These are phyloP conservation scores for Herpailurus yagouaroundi DNA, from an alignment of 2,113 vertebrate genomes.

Conservation along the genomic window DNA sequence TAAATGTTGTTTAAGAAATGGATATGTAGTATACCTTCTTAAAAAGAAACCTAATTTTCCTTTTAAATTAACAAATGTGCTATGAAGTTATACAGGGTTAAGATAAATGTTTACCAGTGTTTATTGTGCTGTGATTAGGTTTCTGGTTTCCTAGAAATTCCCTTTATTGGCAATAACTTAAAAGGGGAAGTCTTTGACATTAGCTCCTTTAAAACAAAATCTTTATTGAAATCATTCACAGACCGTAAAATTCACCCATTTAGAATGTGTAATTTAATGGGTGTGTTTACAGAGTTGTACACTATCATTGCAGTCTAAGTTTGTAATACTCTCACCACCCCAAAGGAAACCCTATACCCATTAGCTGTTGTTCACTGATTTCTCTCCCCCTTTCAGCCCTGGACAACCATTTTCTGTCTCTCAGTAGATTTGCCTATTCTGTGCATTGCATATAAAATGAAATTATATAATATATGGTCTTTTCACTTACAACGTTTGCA, in stretches of 20 bases:
- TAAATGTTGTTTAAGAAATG: background rate
- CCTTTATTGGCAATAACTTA: background rate
- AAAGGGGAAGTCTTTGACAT: background rate
- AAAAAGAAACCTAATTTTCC: background rate
- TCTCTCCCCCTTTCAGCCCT: background rate
- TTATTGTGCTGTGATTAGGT: background rate
- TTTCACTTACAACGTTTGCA: background rate
- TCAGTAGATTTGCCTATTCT: background rate
- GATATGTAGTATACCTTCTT: background rate
- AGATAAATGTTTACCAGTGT: background rate
- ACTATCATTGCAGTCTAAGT: background rate
- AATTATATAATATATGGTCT: background rate
- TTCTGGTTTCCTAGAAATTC: background rate
- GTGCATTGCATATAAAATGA: background rate
- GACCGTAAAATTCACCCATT: background rate
- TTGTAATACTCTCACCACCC: background rate
- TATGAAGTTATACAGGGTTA: background rate
- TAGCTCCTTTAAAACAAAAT: background rate
- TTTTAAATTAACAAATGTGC: conserved; percentile 22
- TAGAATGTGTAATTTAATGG: background rate
- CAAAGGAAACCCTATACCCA: background rate
- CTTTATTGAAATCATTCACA: background rate
- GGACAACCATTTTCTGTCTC: background rate
- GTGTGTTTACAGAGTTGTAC: background rate
- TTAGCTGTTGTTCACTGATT: background rate